Percentiles rank a stretch among this genome's conserved stretches.
Conservation (phyloP, 2,888 invertebrate species). For the Polia nebulosa region DNA sequence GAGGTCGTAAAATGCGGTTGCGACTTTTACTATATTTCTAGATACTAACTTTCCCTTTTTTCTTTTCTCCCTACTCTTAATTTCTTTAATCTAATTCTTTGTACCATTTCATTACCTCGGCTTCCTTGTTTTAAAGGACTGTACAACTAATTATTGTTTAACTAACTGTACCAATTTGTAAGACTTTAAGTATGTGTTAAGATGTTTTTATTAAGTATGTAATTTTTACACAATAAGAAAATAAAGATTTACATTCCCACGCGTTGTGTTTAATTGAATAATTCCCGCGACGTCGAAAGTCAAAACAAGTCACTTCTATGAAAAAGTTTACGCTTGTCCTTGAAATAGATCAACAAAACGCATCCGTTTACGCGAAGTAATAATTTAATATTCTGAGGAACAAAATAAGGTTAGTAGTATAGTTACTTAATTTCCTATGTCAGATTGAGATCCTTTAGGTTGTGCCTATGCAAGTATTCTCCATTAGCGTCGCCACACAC, state of each 20-base stretch:
- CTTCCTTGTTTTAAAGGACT: slow-evolving; percentile 82
- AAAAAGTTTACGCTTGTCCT: too few relatives aligned
- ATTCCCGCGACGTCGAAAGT: background rate
- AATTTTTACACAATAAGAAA: slow-evolving; percentile 78
- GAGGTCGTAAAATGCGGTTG: slow-evolving; percentile 85
- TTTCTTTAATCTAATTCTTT: slow-evolving; percentile 41
- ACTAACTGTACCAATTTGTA: slow-evolving; percentile 73
- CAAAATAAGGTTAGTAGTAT: too few relatives aligned
- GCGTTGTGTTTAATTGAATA: background rate
- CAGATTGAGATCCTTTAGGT: too few relatives aligned
- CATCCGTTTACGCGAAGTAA: too few relatives aligned
- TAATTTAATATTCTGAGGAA: too few relatives aligned
- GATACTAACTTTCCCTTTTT: slow-evolving; percentile 44
- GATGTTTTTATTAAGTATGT: slow-evolving; percentile 78
- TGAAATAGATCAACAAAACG: too few relatives aligned
- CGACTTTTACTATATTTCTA: slow-evolving; percentile 46
- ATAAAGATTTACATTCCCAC: slow-evolving; percentile 73
- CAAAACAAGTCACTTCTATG: background rate
- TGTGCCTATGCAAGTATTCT: too few relatives aligned
- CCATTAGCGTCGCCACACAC: too few relatives aligned
- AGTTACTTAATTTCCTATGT: too few relatives aligned
- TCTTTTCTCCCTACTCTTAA: slow-evolving; percentile 46
- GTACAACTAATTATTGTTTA: slow-evolving; percentile 73
- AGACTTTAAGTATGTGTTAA: slow-evolving; percentile 78
- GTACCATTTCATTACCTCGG: slow-evolving; percentile 85